phyloP scores from a whole-genome alignment of 2,113 vertebrate species.

The Pluvianellus socialis region DNA sequence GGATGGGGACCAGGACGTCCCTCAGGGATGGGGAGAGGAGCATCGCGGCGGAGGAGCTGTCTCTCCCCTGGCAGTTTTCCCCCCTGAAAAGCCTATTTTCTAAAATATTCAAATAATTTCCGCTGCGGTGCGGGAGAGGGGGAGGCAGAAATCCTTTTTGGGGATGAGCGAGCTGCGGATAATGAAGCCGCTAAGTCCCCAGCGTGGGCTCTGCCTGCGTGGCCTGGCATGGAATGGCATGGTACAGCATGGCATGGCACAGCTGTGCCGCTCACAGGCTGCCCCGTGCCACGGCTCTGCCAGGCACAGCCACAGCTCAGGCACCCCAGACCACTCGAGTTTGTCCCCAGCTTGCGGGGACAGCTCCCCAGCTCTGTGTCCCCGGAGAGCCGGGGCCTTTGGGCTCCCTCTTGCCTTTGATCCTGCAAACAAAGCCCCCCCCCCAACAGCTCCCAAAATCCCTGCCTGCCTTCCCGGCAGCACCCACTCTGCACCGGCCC shows the following conservation, averaged over 20 bases:
- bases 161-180: background rate
- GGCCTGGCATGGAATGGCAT: background rate
- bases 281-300: background rate
- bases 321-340: background rate
- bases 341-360: background rate
- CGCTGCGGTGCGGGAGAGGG: background rate
- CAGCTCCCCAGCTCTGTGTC: too few species aligned
- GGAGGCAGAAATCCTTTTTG: background rate
- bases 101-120: background rate
- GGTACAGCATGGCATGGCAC: too few species aligned
- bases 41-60: accelerated
- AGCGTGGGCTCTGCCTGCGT: background rate
- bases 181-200: background rate
- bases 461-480: background rate
- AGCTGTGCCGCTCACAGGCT: background rate
- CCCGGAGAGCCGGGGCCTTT: background rate
- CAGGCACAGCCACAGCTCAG: background rate
- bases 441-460: background rate
- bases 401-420: background rate
- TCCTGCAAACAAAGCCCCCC: background rate
- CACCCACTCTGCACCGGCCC: background rate
- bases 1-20: background rate
- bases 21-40: background rate
- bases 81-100: background rate
- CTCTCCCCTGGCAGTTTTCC: background rate